Base-by-base conservation (phyloP, 1,140 invertebrate species). In the Eufriesea mexicana region DNA sequence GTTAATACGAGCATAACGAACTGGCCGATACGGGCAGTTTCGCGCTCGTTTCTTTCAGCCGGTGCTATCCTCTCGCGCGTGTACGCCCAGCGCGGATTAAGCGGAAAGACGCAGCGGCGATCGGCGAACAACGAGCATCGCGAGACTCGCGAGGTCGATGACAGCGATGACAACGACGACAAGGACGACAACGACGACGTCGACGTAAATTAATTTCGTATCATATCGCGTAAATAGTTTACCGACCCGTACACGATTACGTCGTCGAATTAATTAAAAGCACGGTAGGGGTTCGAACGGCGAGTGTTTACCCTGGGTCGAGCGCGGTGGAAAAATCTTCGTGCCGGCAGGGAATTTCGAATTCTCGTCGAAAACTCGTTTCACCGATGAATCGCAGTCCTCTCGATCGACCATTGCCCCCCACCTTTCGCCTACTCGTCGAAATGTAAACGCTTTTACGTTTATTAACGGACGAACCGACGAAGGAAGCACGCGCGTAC, bases 1-100 rank as follows among this genome's bases (percentile, higher is more conserved):
- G 35, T 75, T 75, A 81, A 74, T 28, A 18, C 20, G 18, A 10
- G 45, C 25, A 10, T 79, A 70, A 59, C 78, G 45, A 79, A 35
- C 57, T 14, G 9, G 9, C 25, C 66, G 45, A 51, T 61, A 25
- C 35, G 18, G 35, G 23, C n/a, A n/a, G 9, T 67, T 42, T 20
- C 28, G 18, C 5, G 2, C 6, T 20, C 51, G 12, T 25, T 28
- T 35, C 45, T 61, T 10, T 61, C 42, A 5, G 14, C 14, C 20
- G 23, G 18, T 12, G 2, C 23, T 12, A 6, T 10, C 25, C 68
- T 28, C 47, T 25, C 47, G n/a, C 9, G 25, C 8, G 2, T 14
- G 9, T 20, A 62, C 42, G 42, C 5, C 42, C 2, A 16, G 45
- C 12, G 23, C 8, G 16, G 45, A 67, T 67, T 45, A 67, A 45